These are phyloP conservation scores for Temnothorax curvispinosus DNA, from an alignment of 1,140 invertebrate genomes.

Conservation along the genomic window DNA sequence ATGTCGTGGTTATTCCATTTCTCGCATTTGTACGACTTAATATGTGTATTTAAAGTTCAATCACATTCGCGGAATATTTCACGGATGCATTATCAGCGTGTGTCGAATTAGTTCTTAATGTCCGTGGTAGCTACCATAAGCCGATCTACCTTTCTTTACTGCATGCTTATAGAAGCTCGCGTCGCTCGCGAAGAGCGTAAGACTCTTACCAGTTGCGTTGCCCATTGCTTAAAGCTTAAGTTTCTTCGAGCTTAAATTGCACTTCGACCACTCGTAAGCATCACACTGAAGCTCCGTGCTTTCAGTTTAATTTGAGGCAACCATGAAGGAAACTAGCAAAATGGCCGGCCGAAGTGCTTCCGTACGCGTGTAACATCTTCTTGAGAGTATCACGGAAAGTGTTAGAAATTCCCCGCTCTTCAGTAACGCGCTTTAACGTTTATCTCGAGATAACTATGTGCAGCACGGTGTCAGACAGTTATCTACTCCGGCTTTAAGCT, in stretches of 20 bases:
- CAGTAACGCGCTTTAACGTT: constrained; percentile 40
- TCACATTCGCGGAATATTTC: background rate
- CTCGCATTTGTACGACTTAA: background rate
- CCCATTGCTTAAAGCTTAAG: constrained; percentile 53
- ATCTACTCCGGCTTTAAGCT: background rate
- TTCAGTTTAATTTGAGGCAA: constrained; percentile 58
- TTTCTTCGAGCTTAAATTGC: constrained; percentile 59
- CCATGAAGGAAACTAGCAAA: constrained; percentile 55
- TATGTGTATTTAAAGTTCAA: background rate
- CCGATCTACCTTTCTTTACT: constrained; percentile 28
- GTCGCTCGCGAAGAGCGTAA: constrained; percentile 40
- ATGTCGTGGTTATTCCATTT: background rate
- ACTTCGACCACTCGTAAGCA: constrained; percentile 59
- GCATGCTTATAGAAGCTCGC: constrained; percentile 8
- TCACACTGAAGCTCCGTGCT: constrained; percentile 40
- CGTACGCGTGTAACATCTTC: constrained; percentile 49
- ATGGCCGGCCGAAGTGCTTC: constrained; percentile 38
- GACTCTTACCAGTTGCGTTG: constrained; percentile 59
- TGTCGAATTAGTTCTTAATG: constrained; percentile 10
- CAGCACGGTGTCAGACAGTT: constrained; percentile 28
- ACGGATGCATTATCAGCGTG: background rate
- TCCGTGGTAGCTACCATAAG: background rate
- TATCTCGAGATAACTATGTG: constrained; percentile 30
- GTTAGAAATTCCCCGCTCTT: constrained; percentile 48
- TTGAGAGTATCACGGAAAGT: constrained; percentile 37